These are phyloP conservation scores for Pandion haliaetus DNA, from an alignment of 2,113 vertebrate genomes.

Conservation along the genomic window DNA sequence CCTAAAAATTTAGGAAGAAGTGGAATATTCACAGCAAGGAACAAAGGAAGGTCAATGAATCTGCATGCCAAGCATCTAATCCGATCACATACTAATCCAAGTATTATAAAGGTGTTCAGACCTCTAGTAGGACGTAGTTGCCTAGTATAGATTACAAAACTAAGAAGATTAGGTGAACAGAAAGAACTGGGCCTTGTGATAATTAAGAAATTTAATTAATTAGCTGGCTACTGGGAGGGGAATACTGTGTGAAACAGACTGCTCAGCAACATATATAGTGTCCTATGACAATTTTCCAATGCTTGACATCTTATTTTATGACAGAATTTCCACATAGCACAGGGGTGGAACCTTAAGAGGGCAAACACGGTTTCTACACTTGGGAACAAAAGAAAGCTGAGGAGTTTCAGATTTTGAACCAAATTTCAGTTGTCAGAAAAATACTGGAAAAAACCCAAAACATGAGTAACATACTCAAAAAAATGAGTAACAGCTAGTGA, in stretches of 20 bases:
- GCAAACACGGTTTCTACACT: neutral
- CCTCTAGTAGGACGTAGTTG: neutral
- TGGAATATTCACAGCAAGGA: neutral
- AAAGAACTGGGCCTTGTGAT: neutral
- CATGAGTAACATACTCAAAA: too few species aligned
- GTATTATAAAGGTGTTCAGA: neutral
- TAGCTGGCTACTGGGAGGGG: neutral
- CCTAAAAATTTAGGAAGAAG: neutral
- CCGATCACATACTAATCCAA: fast-evolving
- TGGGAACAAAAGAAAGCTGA: neutral
- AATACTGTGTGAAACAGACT: neutral
- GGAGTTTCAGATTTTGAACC: neutral
- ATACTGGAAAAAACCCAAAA: neutral
- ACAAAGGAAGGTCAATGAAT: neutral
- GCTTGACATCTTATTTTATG: neutral
- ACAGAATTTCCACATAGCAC: neutral
- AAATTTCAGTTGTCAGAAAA: neutral
- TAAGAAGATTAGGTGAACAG: neutral
- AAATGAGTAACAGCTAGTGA: neutral
- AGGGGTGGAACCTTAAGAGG: neutral
- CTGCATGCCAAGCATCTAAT: neutral
- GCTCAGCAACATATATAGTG: neutral
- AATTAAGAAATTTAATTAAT: neutral
- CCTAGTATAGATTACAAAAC: neutral
- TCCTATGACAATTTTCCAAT: neutral